Conservation (phyloP, 1,140 invertebrate species). For the Drosophila ironensis region DNA sequence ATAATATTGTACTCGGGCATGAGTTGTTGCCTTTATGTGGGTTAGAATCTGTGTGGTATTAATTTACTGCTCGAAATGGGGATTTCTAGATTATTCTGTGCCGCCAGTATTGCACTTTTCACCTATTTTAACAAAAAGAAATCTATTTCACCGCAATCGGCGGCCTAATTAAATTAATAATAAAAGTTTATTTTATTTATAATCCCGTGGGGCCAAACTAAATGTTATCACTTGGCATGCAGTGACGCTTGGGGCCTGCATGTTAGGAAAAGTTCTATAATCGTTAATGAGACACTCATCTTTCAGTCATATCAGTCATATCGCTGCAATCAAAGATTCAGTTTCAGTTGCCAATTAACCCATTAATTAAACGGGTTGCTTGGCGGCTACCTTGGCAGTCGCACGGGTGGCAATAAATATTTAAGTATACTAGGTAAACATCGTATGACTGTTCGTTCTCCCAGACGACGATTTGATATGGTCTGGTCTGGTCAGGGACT, state of each 20-base stretch:
- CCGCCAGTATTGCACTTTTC: background rate
- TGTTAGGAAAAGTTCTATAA: background rate
- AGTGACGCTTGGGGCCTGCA: background rate
- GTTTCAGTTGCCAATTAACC: slow-evolving; percentile 15
- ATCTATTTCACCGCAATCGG: slow-evolving; percentile 1
- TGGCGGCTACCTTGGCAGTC: slow-evolving; percentile 1
- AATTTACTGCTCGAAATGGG: background rate
- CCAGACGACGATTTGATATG: slow-evolving; percentile 23
- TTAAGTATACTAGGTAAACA: background rate
- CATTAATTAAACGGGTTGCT: slow-evolving; percentile 10
- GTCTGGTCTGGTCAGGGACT: slow-evolving; percentile 9
- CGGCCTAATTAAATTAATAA: background rate
- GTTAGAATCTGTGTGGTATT: background rate
- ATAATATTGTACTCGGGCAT: background rate
- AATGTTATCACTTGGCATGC: slow-evolving; percentile 8
- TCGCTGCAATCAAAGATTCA: slow-evolving; percentile 8
- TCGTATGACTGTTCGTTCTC: slow-evolving; percentile 29
- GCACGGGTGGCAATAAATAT: background rate
- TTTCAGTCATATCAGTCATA: too few relatives aligned
- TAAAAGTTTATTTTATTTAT: background rate
- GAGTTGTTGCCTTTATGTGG: background rate
- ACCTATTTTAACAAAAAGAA: too few relatives aligned
- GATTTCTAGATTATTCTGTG: background rate
- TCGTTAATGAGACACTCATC: background rate
- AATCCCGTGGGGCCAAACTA: background rate